Conservation (phyloP, 1,140 invertebrate species). For the Drosophila guanche region DNA sequence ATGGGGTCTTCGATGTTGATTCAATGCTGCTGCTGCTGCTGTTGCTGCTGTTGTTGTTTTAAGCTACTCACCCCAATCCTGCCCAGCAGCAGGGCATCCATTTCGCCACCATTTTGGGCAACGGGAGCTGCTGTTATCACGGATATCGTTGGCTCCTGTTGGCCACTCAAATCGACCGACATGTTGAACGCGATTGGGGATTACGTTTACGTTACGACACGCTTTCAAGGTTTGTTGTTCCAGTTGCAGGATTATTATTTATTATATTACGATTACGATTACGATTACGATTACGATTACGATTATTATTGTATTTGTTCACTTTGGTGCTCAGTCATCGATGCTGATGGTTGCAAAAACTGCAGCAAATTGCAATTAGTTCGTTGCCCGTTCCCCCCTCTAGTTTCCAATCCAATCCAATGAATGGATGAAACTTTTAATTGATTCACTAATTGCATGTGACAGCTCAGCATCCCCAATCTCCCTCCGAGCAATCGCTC, state of each 20-base stretch:
- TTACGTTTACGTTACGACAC: no score
- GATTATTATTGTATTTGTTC: slow-evolving; percentile 50
- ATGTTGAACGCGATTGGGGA: slow-evolving; percentile 23
- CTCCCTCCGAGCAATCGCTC: no score
- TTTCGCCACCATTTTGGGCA: slow-evolving; percentile 87
- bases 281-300: slow-evolving; percentile 26
- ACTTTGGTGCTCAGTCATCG: slow-evolving; percentile 44
- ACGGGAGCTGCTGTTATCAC: slow-evolving; percentile 83
- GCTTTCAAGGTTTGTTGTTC: slow-evolving; percentile 12
- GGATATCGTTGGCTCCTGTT: slow-evolving; percentile 79
- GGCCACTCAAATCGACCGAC: slow-evolving; percentile 78
- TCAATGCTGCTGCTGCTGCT: not conserved
- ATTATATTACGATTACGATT: slow-evolving; percentile 28
- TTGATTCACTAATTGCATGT: slow-evolving; percentile 46
- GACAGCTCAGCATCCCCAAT: slow-evolving; percentile 8
- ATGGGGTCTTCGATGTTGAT: slow-evolving; percentile 3
- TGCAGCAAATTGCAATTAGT: slow-evolving; percentile 34
- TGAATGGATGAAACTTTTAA: slow-evolving; percentile 38
- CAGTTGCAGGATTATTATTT: slow-evolving; percentile 24
- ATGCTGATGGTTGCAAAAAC: slow-evolving; percentile 17
- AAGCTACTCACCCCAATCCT: slow-evolving; percentile 88
- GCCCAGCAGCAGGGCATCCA: slow-evolving; percentile 89
- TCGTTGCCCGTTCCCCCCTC: no score
- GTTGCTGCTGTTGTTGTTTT: not conserved
- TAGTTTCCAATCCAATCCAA: slow-evolving; percentile 1